phyloP scores from a whole-genome alignment of 1,140 invertebrate species.

The Drosophila biarmipes region DNA sequence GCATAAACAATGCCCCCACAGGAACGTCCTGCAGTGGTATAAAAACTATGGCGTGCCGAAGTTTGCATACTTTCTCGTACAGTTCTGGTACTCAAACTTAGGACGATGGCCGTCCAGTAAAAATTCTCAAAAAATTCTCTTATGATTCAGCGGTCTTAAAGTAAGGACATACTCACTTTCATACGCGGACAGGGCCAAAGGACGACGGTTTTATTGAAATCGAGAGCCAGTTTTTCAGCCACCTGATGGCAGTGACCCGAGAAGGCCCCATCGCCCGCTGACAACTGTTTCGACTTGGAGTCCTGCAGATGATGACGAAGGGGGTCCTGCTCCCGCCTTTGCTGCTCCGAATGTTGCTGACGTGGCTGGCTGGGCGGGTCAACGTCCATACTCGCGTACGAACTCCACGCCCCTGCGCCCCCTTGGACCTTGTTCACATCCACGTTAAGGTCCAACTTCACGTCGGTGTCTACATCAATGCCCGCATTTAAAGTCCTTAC shows the following conservation, averaged over 20 bases:
- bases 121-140: slow-evolving; percentile 5
- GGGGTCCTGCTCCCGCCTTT: slow-evolving; percentile 24
- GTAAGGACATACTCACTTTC: slow-evolving; percentile 74
- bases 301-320: slow-evolving; percentile 29
- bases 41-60: no score
- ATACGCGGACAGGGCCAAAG: slow-evolving; percentile 83
- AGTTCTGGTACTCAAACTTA: not conserved
- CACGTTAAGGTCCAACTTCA: slow-evolving; percentile 36
- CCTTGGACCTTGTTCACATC: slow-evolving; percentile 16
- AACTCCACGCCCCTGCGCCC: slow-evolving; percentile 16
- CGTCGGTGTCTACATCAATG: slow-evolving; percentile 75
- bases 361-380: slow-evolving; percentile 59
- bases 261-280: slow-evolving; percentile 26
- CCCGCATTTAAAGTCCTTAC: slow-evolving; percentile 83
- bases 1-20: no score
- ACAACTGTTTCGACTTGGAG: slow-evolving; percentile 50
- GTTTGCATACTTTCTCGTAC: no score
- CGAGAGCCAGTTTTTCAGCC: slow-evolving; percentile 68
- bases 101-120: slow-evolving; percentile 1
- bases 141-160: slow-evolving; percentile 5
- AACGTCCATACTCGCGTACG: slow-evolving; percentile 39
- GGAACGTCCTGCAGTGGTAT: no score
- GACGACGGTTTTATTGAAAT: slow-evolving; percentile 80
- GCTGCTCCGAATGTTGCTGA: slow-evolving; percentile 52
- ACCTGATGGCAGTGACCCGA: slow-evolving; percentile 75